Evolutionary conservation across 2,113 vertebrate genomes (phyloP), one percentile per base, ranked within the genome.

Genomic region (Sturnus vulgaris): DNA sequence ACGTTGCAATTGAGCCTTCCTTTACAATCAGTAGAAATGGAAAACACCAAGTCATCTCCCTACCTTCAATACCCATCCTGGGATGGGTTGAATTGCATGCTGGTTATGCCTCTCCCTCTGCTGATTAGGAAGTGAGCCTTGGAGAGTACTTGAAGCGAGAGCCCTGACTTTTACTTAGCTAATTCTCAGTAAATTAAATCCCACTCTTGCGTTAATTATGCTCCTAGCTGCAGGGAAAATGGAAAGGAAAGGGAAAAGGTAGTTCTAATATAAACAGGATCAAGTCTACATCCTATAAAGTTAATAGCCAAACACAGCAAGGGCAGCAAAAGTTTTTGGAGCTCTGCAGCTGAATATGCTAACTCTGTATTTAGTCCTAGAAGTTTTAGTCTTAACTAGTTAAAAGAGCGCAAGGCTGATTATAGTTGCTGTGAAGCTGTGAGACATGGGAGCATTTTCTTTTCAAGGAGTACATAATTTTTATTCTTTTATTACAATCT

Each of bases 181-280:
- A 89, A 89, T 87, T 95, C 93, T 91, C 59, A 35, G 70, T 69
- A 82, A 93, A 94, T 82, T 94, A 79, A 79, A 76, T 68, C 46
- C 44, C 5, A 22, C 12, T 75, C 44, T 89, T 76, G 31, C 0
- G 6, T 91, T 94, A 89, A 79, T 87, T 93, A 64, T 68, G 7
- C 44, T 87, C 4, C 33, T 92, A 88, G 68, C 63, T 90, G 31
- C 5, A 4, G 40, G 68, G 49, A 15, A 86, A 91, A 69, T 17
- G 18, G 55, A 69, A 90, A 87, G 31, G 69, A 72, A 88, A 84
- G 31, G 25, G 72, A 81, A 91, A 93, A 69, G 50, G 30, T 86
- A 66, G 24, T 20, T 95, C 70, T 85, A 56, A 69, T 76, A 25
- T 77, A 95, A 95, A 86, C 35, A 80, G 10, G 37, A 59, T 85